Evolutionary conservation across 2,113 vertebrate genomes (phyloP), one percentile per base, ranked within the genome.

Genomic region (Condylura cristata): DNA sequence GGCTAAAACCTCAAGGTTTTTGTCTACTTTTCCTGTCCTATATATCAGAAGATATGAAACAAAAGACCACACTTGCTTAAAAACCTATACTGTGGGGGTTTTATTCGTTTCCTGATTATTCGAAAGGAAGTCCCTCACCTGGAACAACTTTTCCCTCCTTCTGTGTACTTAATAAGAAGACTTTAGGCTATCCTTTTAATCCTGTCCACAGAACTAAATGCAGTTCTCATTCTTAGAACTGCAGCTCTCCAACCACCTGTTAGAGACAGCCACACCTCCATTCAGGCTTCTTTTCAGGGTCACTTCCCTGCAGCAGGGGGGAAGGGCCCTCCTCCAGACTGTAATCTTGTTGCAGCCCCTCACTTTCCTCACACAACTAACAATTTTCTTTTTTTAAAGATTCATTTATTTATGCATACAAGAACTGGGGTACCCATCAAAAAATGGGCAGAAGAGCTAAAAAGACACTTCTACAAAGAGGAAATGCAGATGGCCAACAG

Each of bases 71-170:
- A 81, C 66, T 89, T 89, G 53, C 32, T 86, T 82, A 46, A 83
- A 86, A 75, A 84, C 18, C 68, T 10, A 32, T 44, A 72, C 44
- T 34, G 39, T 56, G 37, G 34, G 60, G 9, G 30, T 89, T 89
- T 68, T 58, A 56, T 46, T 87, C 70, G 37, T 66, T 51, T 41
- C 70, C 46, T 56, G n/a, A n/a, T n/a, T 58, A 41, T 82, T 71
- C 75, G 60, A 94, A 66, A 91, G 65, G 61, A 83, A 84, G 71
- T 63, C 88, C 53, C 7, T 53, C 70, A 46, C 68, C 83, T 53
- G 34, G 46, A 71, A 68, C 24, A 37, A 39, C 2, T 68, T 32
- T 91, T 41, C 75, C 48, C 32, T 86, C 75, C 46, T 5, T 26
- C 41, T 72, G 0, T 61, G 79, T 71, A 51, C 4, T 6, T 1